These are phyloP conservation scores for Drosophila monieri DNA, from an alignment of 2,888 invertebrate genomes.

Conservation along the genomic window DNA sequence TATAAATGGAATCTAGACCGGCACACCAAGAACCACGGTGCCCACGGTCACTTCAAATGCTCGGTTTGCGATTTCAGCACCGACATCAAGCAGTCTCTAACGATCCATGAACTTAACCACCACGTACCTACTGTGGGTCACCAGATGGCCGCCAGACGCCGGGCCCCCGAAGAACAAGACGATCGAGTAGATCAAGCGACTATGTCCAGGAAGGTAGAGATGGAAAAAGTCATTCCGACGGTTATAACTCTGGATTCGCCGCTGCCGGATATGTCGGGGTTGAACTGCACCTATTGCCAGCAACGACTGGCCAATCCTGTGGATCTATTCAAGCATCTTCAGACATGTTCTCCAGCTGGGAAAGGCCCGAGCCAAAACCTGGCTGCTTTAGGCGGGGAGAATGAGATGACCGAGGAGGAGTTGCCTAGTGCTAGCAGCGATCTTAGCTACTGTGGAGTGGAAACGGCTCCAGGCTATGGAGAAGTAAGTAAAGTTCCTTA, in stretches of 20 bases:
- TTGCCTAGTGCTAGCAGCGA: constrained; percentile 63
- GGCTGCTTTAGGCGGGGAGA: constrained; percentile 51
- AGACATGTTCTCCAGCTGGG: constrained; percentile 46
- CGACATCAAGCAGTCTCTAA: constrained; percentile 95
- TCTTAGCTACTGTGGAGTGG: constrained; percentile 84
- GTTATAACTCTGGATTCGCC: constrained; percentile 4
- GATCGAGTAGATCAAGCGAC: constrained; percentile 7
- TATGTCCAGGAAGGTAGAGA: neutral
- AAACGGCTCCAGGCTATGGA: constrained; percentile 85
- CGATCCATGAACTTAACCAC: constrained; percentile 95
- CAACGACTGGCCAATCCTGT: constrained; percentile 45
- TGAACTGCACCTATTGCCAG: constrained; percentile 57
- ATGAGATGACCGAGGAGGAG: constrained; percentile 56
- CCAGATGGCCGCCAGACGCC: constrained; percentile 87
- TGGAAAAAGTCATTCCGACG: neutral
- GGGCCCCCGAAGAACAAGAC: constrained; percentile 78
- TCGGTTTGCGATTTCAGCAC: constrained; percentile 94
- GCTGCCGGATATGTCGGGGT: constrained; percentile 12
- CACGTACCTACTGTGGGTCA: constrained; percentile 88
- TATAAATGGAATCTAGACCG: constrained; percentile 97
- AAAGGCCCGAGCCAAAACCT: constrained; percentile 79
- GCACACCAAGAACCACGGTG: constrained; percentile 96
- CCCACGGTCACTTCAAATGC: constrained; percentile 92
- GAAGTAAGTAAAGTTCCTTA: constrained; percentile 73
- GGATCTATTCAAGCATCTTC: constrained; percentile 55